Base-by-base conservation (phyloP, 2,888 invertebrate genomes). In the Apoda limacodes region DNA sequence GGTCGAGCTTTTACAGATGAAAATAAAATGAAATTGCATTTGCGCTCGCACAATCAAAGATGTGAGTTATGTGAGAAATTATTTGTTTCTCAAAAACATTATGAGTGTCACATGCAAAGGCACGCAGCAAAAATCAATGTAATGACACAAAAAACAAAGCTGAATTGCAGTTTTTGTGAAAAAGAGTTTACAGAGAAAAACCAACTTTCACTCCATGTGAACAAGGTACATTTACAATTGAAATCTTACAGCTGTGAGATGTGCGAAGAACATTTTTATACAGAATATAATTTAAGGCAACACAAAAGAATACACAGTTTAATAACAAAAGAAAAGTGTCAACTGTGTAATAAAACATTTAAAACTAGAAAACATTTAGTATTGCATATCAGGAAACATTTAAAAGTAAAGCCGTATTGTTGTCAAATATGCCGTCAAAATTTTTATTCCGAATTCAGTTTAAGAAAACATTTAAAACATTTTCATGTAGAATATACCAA, bases 171-270 rank as follows among this genome's bases (percentile, higher is more conserved):
- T 41, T 74, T 80, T 30, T 80, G 78, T 26, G 75, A 76, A 30
- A 74, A 64, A 33, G 60, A 61, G 4, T 75, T 58, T 41, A 35
- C 51, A 13, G 64, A 60, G 25, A 64, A 68, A 29, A 72, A 72
- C 11, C 55, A 67, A 39, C 63, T 80, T 1, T 66, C 67, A 0
- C 34, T 74, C 0, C 78, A 80, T 22, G 74, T 80, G 0, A 80
- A 80, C 50, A 80, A 74, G 39, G 47, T 56, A 1, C 78, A 80
- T 53, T 62, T 80, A 30, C 68, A 68, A 53, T 72, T 78, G 23
- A 78, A 75, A 51, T 75, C 78, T 0, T 76, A 69, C 36, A 43
- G 40, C 27, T 80, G 78, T 35, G 76, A 78, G 26, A 78, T 80
- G 78, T 78, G 78, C 13, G 71, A 75, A 0, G 52, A 46, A 25